phyloP scores from a whole-genome alignment of 2,113 vertebrate species.

The Mesocricetus auratus region DNA sequence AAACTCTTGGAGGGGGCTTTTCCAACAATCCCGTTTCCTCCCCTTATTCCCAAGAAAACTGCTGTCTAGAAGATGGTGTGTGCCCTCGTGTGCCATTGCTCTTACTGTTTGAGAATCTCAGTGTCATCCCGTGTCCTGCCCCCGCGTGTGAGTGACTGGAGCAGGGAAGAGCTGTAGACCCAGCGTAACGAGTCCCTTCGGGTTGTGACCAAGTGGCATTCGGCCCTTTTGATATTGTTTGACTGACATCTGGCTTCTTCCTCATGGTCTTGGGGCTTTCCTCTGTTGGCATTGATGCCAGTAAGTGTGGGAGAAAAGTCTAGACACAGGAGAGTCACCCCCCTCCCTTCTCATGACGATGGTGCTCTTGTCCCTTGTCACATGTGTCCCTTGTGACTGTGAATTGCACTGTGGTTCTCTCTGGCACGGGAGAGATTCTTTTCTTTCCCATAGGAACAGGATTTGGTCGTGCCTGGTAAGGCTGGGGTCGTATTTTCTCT shows the following conservation, averaged over 20 bases:
- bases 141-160: rapidly evolving
- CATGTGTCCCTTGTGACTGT: background rate
- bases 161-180: background rate
- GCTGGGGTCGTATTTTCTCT: background rate
- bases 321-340: too few relatives aligned
- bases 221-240: background rate
- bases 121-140: background rate
- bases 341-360: background rate
- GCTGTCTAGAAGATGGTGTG: rapidly evolving
- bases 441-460: background rate
- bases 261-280: background rate
- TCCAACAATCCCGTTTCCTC: background rate
- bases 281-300: too few relatives aligned
- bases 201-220: background rate
- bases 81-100: background rate
- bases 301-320: background rate
- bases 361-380: background rate
- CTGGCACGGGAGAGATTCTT: background rate
- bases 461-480: background rate
- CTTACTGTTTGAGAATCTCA: background rate
- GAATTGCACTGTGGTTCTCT: background rate
- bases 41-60: background rate
- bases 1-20: background rate
- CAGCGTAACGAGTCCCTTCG: background rate
- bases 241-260: background rate